Evolutionary conservation across 2,888 invertebrate genomes (phyloP).

Genomic region (Nasonia oneida): DNA sequence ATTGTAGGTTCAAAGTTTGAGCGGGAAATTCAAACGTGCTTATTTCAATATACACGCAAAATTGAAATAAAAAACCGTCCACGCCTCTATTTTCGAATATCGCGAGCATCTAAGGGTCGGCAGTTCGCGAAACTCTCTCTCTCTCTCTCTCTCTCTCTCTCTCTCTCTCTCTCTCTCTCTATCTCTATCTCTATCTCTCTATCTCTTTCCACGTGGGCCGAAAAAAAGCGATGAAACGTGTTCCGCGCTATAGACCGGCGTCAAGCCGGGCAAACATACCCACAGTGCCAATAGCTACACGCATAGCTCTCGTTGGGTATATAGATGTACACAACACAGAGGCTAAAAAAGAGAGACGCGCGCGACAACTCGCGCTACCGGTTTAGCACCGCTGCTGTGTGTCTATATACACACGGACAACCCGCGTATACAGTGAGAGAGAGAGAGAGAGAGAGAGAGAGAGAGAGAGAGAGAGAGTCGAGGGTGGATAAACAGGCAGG

Average conservation of each 20-base stretch:
- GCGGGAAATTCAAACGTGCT: too few relatives aligned
- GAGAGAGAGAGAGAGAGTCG: too few relatives aligned
- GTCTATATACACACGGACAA: neutral
- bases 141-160: too few relatives aligned
- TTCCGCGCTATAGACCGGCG: neutral
- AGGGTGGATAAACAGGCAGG: neutral
- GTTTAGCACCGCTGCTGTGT: neutral
- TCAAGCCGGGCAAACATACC: slow-evolving; percentile 4
- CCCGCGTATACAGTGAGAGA: neutral
- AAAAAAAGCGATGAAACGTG: slow-evolving; percentile 18
- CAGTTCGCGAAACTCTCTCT: neutral
- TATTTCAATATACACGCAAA: neutral
- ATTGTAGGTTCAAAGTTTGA: too few relatives aligned
- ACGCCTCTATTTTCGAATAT: neutral
- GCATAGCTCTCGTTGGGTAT: neutral
- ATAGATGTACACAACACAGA: neutral
- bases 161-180: too few relatives aligned
- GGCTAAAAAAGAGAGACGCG: neutral
- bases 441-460: too few relatives aligned
- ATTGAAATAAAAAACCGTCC: neutral
- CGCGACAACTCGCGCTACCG: neutral
- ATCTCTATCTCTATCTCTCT: too few relatives aligned
- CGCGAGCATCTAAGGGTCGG: neutral
- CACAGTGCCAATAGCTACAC: neutral
- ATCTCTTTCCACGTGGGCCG: neutral